These are phyloP conservation scores for Sinotaia quadrata DNA, from an alignment of 2,888 invertebrate genomes.

Conservation along the genomic window DNA sequence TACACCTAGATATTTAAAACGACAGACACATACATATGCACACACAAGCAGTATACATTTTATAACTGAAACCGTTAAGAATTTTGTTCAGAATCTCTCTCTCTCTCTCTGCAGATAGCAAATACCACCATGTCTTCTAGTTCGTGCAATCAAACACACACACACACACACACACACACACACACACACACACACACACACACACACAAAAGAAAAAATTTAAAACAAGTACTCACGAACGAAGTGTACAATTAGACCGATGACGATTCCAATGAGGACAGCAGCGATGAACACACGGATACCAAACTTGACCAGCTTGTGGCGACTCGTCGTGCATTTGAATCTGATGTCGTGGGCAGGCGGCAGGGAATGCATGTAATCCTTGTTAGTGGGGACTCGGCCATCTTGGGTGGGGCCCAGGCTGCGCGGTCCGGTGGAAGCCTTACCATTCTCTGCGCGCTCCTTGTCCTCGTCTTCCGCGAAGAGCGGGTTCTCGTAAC, in stretches of 20 bases:
- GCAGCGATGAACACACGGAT: slow-evolving; percentile 33
- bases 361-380: slow-evolving; percentile 42
- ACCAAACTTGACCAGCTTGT: slow-evolving; percentile 31
- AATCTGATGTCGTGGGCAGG: slow-evolving; percentile 34
- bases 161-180: neutral
- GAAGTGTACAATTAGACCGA: slow-evolving; percentile 45
- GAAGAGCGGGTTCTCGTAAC: slow-evolving; percentile 64
- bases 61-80: too few relatives aligned
- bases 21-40: too few relatives aligned
- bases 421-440: slow-evolving; percentile 30
- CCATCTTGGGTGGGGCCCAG: slow-evolving; percentile 1
- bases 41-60: too few relatives aligned
- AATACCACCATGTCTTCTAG: too few relatives aligned
- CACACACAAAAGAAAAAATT: neutral
- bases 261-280: slow-evolving; percentile 34
- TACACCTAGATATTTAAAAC: too few relatives aligned
- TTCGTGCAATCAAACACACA: neutral
- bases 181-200: neutral
- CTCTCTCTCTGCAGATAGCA: too few relatives aligned
- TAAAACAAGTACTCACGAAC: slow-evolving; percentile 37
- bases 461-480: slow-evolving; percentile 48
- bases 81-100: too few relatives aligned
- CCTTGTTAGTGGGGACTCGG: slow-evolving; percentile 33
- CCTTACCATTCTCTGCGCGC: slow-evolving; percentile 31
- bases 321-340: slow-evolving; percentile 32